A percentile compares a stretch with the other conserved stretches of the same genome.
Evolutionary conservation across 2,888 invertebrate species (phyloP).

Genomic region (Artemia sp.): DNA sequence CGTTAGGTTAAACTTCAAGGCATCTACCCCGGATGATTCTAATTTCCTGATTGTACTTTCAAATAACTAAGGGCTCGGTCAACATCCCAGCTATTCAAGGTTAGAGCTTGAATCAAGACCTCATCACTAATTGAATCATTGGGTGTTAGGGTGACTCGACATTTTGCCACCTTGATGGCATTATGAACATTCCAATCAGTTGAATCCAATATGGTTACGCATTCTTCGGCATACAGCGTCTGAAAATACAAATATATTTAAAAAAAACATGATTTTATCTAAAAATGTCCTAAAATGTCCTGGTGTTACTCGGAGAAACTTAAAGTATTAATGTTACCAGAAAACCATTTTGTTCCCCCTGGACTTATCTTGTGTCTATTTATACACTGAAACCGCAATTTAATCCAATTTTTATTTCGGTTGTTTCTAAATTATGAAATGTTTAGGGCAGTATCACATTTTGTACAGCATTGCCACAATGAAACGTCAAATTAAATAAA

Average conservation of each 20-base stretch:
- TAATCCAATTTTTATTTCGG: not conserved
- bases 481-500: too few species aligned
- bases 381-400: not conserved
- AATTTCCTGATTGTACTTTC: too few species aligned
- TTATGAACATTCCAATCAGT: constrained; percentile 75
- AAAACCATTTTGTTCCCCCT: not conserved
- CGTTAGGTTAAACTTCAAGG: too few species aligned
- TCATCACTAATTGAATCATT: not conserved
- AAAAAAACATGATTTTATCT: too few species aligned
- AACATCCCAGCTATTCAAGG: constrained; percentile 47
- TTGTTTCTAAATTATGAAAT: too few species aligned
- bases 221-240: constrained; percentile 31
- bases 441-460: too few species aligned
- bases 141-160: constrained; percentile 36
- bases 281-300: too few species aligned
- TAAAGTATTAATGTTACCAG: not conserved
- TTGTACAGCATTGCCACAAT: too few species aligned
- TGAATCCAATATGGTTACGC: constrained; percentile 58
- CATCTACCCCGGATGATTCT: too few species aligned
- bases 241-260: constrained; percentile 21
- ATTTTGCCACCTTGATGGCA: constrained; percentile 61
- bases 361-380: not conserved
- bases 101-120: constrained; percentile 36
- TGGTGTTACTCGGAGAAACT: constrained; percentile 1
- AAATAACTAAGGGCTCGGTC: constrained; percentile 37